Conservation (phyloP, 1,140 invertebrate genomes). For the Telenomus remus region DNA sequence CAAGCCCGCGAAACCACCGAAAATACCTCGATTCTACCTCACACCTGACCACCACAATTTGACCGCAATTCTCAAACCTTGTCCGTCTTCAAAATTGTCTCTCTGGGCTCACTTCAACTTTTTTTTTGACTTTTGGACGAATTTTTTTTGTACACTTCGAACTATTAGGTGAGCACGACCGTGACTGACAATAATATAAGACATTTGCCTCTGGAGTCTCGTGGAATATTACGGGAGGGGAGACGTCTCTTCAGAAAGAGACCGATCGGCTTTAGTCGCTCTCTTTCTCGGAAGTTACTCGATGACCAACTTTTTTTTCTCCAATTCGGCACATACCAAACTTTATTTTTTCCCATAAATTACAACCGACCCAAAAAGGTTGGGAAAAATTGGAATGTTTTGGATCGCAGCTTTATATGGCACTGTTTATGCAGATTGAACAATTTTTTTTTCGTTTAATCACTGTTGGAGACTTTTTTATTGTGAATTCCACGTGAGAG, state of each 20-base stretch:
- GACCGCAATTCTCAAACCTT: not conserved
- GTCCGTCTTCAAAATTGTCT: not conserved
- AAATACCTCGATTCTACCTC: conserved; percentile 31
- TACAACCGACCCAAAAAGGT: too few species aligned
- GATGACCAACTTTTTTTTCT: not conserved
- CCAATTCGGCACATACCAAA: not conserved
- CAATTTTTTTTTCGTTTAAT: not conserved
- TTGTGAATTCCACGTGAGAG: conserved; percentile 7
- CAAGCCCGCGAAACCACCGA: conserved; percentile 30
- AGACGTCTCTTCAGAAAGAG: conserved; percentile 1
- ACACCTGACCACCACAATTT: conserved; percentile 2
- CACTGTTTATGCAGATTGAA: too few species aligned
- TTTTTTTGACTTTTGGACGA: conserved; percentile 1
- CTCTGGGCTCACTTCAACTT: not conserved
- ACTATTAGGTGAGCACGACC: conserved; percentile 20
- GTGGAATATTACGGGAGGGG: conserved; percentile 3
- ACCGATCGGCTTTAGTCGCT: conserved; percentile 2
- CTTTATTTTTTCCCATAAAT: too few species aligned
- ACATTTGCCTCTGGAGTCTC: conserved; percentile 58
- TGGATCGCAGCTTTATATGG: too few species aligned
- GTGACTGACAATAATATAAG: conserved; percentile 61
- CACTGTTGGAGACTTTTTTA: not conserved
- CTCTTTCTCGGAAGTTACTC: conserved; percentile 4
- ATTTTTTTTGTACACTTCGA: not conserved
- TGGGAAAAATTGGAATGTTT: too few species aligned